These are phyloP conservation scores for Larimichthys polyactis DNA, from an alignment of 2,113 vertebrate species.

Conservation along the genomic window DNA sequence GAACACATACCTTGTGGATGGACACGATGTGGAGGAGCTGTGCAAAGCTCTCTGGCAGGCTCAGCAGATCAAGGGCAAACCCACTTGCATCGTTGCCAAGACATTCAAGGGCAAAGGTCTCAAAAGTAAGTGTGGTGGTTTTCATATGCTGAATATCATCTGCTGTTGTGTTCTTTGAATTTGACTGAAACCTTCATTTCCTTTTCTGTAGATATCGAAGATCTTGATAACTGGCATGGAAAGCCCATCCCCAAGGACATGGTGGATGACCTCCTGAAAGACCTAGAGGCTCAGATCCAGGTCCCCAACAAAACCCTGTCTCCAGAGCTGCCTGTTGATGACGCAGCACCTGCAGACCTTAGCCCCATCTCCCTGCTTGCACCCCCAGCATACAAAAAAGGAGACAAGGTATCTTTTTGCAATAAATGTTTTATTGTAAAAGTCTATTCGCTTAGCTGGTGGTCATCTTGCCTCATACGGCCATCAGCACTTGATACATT, in stretches of 20 bases:
- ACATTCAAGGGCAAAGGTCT: slow-evolving; percentile 90
- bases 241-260: slow-evolving; percentile 89
- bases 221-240: slow-evolving; percentile 89
- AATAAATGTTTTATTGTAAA: neutral
- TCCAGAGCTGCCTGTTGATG: slow-evolving; percentile 84
- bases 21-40: slow-evolving; percentile 88
- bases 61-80: slow-evolving; percentile 85
- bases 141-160: neutral
- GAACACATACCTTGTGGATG: slow-evolving; percentile 91
- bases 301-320: slow-evolving; percentile 76
- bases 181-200: neutral
- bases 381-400: slow-evolving; percentile 82
- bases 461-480: neutral
- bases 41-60: slow-evolving; percentile 88
- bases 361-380: slow-evolving; percentile 76
- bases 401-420: slow-evolving; percentile 85
- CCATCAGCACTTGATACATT: neutral
- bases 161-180: neutral
- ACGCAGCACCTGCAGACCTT: slow-evolving; percentile 75
- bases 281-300: slow-evolving; percentile 86
- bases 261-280: slow-evolving; percentile 81
- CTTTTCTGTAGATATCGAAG: slow-evolving; percentile 83
- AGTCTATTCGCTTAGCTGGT: neutral
- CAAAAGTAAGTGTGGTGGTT: slow-evolving; percentile 79
- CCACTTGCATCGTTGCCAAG: slow-evolving; percentile 90